Conservation (phyloP, 64 coral and sea anemone species). For the Acropora tenuis region DNA sequence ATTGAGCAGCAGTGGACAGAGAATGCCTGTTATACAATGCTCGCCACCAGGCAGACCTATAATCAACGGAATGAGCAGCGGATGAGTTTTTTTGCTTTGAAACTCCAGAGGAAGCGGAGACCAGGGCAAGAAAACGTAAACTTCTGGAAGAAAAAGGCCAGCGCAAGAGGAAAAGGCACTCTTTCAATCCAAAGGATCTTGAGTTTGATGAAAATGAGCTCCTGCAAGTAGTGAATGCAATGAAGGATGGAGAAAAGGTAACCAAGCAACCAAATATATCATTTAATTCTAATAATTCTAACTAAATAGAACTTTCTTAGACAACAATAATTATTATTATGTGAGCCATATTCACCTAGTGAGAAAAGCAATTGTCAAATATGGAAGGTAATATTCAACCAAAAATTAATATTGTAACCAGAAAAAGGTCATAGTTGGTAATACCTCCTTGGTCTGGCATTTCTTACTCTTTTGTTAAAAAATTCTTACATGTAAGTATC, state of each 20-base stretch:
- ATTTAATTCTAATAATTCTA: too few relatives aligned
- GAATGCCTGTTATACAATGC: slow-evolving; percentile 3
- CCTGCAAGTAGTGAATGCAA: slow-evolving; percentile 26
- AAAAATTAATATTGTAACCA: not conserved
- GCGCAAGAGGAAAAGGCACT: slow-evolving; percentile 16
- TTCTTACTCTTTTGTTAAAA: not conserved
- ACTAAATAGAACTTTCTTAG: not conserved
- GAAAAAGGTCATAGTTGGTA: not conserved
- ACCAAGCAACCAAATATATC: not conserved
- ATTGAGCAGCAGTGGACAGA: not conserved
- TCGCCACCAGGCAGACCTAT: slow-evolving; percentile 8
- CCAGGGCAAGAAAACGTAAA: not conserved
- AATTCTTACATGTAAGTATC: not conserved
- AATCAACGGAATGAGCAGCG: slow-evolving; percentile 20
- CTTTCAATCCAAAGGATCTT: not conserved
- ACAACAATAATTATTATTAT: slow-evolving; percentile 12
- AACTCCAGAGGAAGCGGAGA: not conserved
- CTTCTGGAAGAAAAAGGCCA: not conserved
- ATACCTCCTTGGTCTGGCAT: not conserved
- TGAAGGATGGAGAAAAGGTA: slow-evolving; percentile 9
- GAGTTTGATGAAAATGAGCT: slow-evolving; percentile 27
- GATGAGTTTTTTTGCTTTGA: slow-evolving; percentile 4
- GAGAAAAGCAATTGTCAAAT: not conserved
- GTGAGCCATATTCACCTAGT: not conserved
- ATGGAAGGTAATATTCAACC: slow-evolving; percentile 17